Evolutionary conservation across 1,140 invertebrate genomes (phyloP), one percentile per base, ranked within the genome.

Genomic region (Bombus turneri): DNA sequence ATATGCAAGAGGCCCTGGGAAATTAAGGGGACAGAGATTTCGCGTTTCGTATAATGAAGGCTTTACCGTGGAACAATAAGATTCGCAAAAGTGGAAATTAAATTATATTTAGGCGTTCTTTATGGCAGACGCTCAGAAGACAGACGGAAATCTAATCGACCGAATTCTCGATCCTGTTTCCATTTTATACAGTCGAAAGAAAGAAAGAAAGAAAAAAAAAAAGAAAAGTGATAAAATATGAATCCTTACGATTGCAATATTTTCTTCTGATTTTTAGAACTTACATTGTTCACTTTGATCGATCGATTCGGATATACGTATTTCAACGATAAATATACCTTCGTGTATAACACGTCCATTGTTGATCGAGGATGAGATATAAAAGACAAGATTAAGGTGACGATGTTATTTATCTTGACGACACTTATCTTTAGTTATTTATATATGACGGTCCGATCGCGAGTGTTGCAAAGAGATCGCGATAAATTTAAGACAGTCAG

Each of bases 401-500:
- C 0, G 22, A 8, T 41, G 3, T n/a, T 62, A 59, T 75, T 64
- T 59, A 43, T 28, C 12, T 64, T 75, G 28, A 47, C 57, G 71
- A 66, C 25, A n/a, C 13, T 22, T 22, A 43, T 13, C 41, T 64
- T 75, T 62, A 53, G 47, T 53, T 53, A 34, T 71, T 47, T 25
- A 34, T 22, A 28, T 39, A 62, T 31, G n/a, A 62, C 75, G 47
- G 8, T 0, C 31, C 1, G 18, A 5, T 10, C 25, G 25, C 31
- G 10, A 1, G 18, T 31, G 39, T 13, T 76, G 18, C 1, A 18
- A 62, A 3, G 39, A 39, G 15, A 37, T 62, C 39, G 5, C 39
- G 66, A 47, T 71, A 79, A 75, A 78, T 83, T 83, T 25, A 59
- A 68, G 43, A n/a, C 37, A 31, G 15, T 5, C 28, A 4, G 3